Evolutionary conservation across 2,113 vertebrate genomes (phyloP).

Genomic region (Spheniscus mendiculus): DNA sequence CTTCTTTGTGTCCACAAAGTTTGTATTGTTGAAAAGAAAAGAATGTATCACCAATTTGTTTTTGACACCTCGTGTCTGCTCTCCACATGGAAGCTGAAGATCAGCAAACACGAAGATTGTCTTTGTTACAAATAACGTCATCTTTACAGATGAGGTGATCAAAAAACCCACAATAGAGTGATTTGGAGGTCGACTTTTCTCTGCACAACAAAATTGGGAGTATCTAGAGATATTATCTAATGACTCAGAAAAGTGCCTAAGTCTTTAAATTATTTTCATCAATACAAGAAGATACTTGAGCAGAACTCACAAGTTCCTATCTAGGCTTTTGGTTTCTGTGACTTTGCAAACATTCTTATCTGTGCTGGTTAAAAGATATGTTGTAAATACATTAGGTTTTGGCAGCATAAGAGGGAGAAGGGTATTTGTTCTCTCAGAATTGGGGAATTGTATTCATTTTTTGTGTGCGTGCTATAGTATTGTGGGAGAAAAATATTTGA

Average conservation of each 20-base stretch:
- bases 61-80: neutral
- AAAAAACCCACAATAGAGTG: neutral
- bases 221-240: neutral
- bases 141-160: neutral
- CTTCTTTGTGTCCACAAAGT: neutral
- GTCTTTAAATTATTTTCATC: neutral
- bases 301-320: neutral
- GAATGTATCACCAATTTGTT: neutral
- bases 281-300: neutral
- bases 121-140: neutral
- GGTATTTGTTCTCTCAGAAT: neutral
- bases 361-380: neutral
- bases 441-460: neutral
- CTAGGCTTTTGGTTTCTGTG: neutral
- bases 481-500: neutral
- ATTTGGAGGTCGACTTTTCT: neutral
- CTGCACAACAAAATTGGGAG: neutral
- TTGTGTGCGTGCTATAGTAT: fast-evolving
- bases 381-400: neutral
- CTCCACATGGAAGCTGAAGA: neutral
- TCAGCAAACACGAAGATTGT: neutral
- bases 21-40: neutral
- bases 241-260: neutral
- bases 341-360: neutral
- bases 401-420: neutral